Evolutionary conservation across 2,888 invertebrate species (phyloP).

Genomic region (Nemurella pictetii): DNA sequence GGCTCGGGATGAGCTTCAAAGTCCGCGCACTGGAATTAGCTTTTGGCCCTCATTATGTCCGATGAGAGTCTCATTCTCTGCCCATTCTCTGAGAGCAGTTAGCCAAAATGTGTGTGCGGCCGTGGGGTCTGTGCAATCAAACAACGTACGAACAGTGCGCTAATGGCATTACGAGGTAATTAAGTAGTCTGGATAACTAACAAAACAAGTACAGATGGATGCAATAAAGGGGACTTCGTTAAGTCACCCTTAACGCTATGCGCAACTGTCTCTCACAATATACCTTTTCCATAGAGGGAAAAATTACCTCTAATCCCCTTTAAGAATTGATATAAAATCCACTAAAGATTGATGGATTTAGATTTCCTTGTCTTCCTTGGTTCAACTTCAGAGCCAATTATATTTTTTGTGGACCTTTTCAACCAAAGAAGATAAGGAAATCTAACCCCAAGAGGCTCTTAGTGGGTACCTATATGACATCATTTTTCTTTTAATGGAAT

Average conservation of each 20-base stretch:
- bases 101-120: neutral
- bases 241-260: neutral
- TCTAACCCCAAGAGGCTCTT: too few relatives aligned
- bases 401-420: too few relatives aligned
- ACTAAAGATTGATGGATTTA: too few relatives aligned
- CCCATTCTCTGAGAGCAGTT: neutral
- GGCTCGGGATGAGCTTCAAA: neutral
- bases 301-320: too few relatives aligned
- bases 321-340: too few relatives aligned
- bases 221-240: neutral
- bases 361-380: too few relatives aligned
- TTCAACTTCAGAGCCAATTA: too few relatives aligned
- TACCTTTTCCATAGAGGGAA: too few relatives aligned
- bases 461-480: too few relatives aligned
- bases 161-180: neutral
- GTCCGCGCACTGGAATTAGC: neutral
- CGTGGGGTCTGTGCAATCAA: neutral
- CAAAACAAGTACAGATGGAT: neutral
- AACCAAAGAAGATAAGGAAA: too few relatives aligned
- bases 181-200: neutral
- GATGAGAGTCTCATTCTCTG: neutral
- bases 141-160: neutral
- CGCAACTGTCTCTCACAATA: neutral
- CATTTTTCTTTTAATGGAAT: too few relatives aligned
- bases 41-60: neutral